Evolutionary conservation across 2,888 invertebrate genomes (phyloP).

Genomic region (Spialia ferax): DNA sequence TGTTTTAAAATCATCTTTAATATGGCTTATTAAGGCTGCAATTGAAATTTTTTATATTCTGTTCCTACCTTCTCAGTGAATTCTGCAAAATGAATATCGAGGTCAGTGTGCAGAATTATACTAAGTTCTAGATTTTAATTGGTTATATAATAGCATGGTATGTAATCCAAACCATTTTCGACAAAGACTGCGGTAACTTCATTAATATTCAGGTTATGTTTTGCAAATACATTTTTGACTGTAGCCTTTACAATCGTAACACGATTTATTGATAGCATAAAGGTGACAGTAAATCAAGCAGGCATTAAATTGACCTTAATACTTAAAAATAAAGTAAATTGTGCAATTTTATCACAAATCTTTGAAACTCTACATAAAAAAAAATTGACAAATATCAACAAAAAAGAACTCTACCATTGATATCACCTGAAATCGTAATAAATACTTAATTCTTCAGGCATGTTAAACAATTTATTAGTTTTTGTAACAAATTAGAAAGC

Average conservation of each 20-base stretch:
- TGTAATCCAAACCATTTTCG: slow-evolving; percentile 22
- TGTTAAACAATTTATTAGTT: not conserved
- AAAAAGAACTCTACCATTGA: too few relatives aligned
- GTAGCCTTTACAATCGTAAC: not conserved
- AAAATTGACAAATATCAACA: too few relatives aligned
- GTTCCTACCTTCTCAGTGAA: not conserved
- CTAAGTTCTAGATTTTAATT: slow-evolving; percentile 32
- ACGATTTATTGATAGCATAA: not conserved
- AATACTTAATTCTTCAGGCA: too few relatives aligned
- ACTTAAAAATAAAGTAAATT: not conserved
- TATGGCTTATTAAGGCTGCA: not conserved
- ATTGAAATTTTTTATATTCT: too few relatives aligned
- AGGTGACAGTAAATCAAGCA: slow-evolving; percentile 1
- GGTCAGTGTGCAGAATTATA: slow-evolving; percentile 31
- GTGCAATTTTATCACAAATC: not conserved
- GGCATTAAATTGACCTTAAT: not conserved
- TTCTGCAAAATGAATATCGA: slow-evolving; percentile 4
- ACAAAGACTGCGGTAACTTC: slow-evolving; percentile 2
- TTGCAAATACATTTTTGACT: slow-evolving; percentile 6
- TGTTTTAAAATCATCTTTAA: not conserved
- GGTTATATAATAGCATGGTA: slow-evolving; percentile 29
- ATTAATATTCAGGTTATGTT: slow-evolving; percentile 3
- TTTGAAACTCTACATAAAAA: not conserved
- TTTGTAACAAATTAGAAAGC: not conserved
- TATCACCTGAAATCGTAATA: not conserved